Evolutionary conservation across 2,113 vertebrate species (phyloP).

Genomic region (Paedocypris sp.): DNA sequence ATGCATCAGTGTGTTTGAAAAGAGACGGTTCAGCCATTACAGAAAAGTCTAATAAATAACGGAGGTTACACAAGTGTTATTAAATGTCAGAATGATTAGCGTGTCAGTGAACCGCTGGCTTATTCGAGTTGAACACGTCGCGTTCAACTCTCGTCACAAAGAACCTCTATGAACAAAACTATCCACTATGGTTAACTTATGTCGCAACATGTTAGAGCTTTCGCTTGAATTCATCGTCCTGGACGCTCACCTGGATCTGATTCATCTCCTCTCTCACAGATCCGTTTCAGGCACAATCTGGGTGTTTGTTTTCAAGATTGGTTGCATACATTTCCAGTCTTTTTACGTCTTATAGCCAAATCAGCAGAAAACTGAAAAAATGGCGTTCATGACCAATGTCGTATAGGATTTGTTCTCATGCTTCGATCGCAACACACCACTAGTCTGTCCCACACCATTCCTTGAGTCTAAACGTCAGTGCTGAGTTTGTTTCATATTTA

Average conservation of each 20-base stretch:
- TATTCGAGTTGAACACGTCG: conserved; percentile 51
- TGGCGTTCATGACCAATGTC: too few species aligned
- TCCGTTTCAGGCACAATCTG: too few species aligned
- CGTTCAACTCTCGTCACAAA: conserved; percentile 42
- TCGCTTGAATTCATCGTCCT: not conserved
- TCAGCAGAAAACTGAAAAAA: too few species aligned
- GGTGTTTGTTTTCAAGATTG: too few species aligned
- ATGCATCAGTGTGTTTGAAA: not conserved
- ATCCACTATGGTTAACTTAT: conserved; percentile 23
- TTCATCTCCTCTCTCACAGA: too few species aligned
- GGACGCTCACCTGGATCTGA: not conserved
- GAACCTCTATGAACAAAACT: conserved; percentile 16
- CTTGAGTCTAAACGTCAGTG: not conserved
- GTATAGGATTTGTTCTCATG: too few species aligned
- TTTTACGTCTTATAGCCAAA: too few species aligned
- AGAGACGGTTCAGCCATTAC: not conserved
- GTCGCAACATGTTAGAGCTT: not conserved
- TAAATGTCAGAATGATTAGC: conserved; percentile 50
- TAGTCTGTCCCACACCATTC: too few species aligned
- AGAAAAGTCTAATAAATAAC: conserved; percentile 30
- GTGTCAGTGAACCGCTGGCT: conserved; percentile 33
- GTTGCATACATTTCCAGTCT: too few species aligned
- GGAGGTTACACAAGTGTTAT: conserved; percentile 51
- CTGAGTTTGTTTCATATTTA: conserved; percentile 16
- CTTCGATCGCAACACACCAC: too few species aligned